Evolutionary conservation across 2,113 vertebrate genomes (phyloP).

Genomic region (Cettia cetti): DNA sequence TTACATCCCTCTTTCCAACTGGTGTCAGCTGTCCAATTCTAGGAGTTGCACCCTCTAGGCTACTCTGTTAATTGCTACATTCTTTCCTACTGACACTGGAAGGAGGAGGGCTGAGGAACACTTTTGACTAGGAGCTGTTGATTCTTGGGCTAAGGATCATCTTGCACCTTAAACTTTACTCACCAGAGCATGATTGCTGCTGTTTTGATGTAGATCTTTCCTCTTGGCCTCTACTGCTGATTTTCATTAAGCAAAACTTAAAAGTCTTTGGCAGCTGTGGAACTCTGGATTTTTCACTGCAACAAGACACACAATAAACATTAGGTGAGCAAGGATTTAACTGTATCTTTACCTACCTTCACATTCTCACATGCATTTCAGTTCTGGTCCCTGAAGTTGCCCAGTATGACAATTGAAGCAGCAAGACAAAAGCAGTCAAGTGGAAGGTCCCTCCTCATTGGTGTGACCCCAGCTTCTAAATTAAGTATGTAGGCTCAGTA

Average conservation of each 20-base stretch:
- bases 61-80: neutral
- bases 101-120: neutral
- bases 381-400: neutral
- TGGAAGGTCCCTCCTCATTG: neutral
- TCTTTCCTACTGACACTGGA: neutral
- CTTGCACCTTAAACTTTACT: neutral
- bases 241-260: neutral
- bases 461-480: neutral
- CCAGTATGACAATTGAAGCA: accelerated
- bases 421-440: neutral
- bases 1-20: neutral
- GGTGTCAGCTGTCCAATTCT: neutral
- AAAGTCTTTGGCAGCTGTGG: neutral
- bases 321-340: neutral
- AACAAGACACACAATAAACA: neutral
- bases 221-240: neutral
- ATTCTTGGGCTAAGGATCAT: neutral
- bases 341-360: neutral
- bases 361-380: neutral
- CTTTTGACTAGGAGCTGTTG: neutral
- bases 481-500: neutral
- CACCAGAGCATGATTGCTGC: neutral
- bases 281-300: neutral
- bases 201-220: neutral
- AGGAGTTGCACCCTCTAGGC: neutral